Evolutionary conservation across 2,888 invertebrate species (phyloP), one percentile per base, ranked within the genome.

Genomic region (Ceraclea dissimilis): DNA sequence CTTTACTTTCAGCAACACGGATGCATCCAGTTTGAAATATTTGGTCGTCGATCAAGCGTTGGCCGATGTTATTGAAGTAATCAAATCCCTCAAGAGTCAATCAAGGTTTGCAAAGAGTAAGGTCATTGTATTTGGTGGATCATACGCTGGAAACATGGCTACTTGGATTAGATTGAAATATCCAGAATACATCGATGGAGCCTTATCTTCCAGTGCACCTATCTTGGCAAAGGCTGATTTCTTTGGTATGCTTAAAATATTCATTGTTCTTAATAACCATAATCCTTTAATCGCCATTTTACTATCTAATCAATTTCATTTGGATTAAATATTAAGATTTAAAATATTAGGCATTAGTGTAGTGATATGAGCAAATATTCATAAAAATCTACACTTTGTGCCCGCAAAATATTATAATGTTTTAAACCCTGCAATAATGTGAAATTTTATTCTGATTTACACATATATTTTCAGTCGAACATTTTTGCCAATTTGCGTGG

Each of bases 201-300:
- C 75, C 1, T 63, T 74, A 43, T 72, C 78, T 2, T 74, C 75
- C 56, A 76, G 78, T 63, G 78, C 71, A 49, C 78, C 78, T 6
- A 62, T 77, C 31, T 62, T 65, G 10, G 75, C 75, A 1, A 68
- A 73, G 61, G 65, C 68, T 13, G 71, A 76, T 64, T 76, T 72
- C 60, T 63, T 69, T 44, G 73, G 75, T 74, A 67, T 65, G 49
- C 44, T n/a, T n/a, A 18, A 22, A 20, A 44, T 19, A 43, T 43
- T 43, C 13, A 8, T 43, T 16, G 5, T 18, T 20, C n/a, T n/a
- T n/a, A n/a, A n/a, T n/a, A n/a, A n/a, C n/a, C n/a, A n/a, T n/a
- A n/a, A n/a, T 46, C 13, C 39, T 39, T 39, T 39, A 39, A 39
- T 39, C 13, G 13, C 10, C 5, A 26, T 10, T 26, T 26, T 10